These are phyloP conservation scores for Pangasius sanitwongsei DNA, from an alignment of 2,797 vertebrate species.

Conservation along the genomic window DNA sequence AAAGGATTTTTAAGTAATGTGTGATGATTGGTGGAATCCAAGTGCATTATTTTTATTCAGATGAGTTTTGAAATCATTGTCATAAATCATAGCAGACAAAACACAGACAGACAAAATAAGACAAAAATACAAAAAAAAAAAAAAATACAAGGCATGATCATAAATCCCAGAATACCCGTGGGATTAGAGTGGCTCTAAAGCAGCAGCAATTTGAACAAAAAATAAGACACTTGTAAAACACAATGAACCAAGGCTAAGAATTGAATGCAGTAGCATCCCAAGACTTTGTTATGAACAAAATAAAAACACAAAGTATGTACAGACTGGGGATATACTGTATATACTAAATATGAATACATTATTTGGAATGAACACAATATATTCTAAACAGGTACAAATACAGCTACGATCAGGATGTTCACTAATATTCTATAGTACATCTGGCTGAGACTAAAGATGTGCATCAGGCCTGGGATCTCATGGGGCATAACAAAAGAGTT, in stretches of 20 bases:
- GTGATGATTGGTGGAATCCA: neutral
- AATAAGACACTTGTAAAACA: neutral
- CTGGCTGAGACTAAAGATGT: neutral
- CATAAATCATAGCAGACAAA: neutral
- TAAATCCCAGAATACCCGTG: neutral
- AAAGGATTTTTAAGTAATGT: neutral
- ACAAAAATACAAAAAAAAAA: neutral
- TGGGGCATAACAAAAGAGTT: neutral
- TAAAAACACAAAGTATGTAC: neutral
- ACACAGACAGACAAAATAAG: neutral
- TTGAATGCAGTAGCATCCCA: neutral
- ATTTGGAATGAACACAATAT: neutral
- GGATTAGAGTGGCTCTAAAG: neutral
- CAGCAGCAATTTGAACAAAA: neutral
- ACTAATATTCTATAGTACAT: neutral
- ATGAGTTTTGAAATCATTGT: neutral
- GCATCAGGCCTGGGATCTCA: neutral
- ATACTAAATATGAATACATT: neutral
- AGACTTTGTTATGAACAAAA: neutral
- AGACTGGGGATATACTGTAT: neutral
- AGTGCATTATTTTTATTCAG: neutral
- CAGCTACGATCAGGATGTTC: neutral
- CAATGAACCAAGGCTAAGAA: neutral
- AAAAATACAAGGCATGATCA: conserved; percentile 2
- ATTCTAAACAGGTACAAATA: no score